Evolutionary conservation across 2,797 vertebrate species (phyloP), one percentile per base, ranked within the genome.

Genomic region (Simalia tracyae): DNA sequence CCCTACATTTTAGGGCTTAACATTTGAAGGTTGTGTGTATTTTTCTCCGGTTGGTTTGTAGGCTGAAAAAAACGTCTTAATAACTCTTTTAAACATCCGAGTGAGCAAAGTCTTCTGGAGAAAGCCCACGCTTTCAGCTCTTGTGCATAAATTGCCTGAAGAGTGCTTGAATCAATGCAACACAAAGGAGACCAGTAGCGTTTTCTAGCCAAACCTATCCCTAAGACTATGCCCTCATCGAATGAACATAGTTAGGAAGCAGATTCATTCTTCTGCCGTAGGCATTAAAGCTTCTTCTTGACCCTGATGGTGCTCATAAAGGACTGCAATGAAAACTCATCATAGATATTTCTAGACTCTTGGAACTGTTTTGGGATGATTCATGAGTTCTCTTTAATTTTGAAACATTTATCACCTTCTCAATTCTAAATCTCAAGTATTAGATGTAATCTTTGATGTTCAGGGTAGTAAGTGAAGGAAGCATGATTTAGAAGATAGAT

Each of bases 361-460:
- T 81, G 36, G 36, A 3, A 3, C 36, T 81, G 36, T 0, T 36
- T 24, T 81, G 19, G 72, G 72, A 46, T 24, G 36, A 81, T 81
- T 60, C 76, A 57, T 0, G 10, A 50, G 3, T 81, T 88, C 68
- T 54, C 61, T n/a, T 81, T 5, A 17, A 17, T 91, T 63, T 56
- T 64, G 42, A 36, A 56, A 81, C 46, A 59, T 72, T 89, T 31
- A 85, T 84, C 26, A 2, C 7, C 31, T n/a, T 72, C 85, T 60
- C 4, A 31, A 85, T 88, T 31, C 66, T 36, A 56, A 85, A 85
- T 57, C n/a, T 88, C 3, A 42, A 56, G 63, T 11, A 12, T 46
- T 72, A 36, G 36, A 68, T 68, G 6, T 60, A 36, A 89, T 92
- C 59, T 92, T 89, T 6, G 28, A 66, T 84, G 11, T 92, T 89